A percentile compares a stretch with the other conserved stretches of the same genome.
Conservation (phyloP, 2,888 invertebrate species). For the Drosophila quasianomalipes region DNA sequence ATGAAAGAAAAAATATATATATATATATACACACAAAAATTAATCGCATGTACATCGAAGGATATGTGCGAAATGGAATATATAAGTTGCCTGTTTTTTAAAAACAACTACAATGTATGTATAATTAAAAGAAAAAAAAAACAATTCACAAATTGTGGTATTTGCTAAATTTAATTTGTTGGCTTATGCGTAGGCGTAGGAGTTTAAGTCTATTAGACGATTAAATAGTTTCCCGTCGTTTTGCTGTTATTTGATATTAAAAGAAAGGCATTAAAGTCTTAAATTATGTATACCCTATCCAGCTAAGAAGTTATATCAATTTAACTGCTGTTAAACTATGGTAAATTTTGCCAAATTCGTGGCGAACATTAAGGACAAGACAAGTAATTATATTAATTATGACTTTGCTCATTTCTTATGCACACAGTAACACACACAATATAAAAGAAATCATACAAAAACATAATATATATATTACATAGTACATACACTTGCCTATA, state of each 20-base stretch:
- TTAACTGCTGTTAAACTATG: conserved; percentile 43
- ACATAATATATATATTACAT: conserved; percentile 36
- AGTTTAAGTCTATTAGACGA: conserved; percentile 43
- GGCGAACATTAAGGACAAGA: conserved; percentile 27
- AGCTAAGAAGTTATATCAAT: conserved; percentile 23
- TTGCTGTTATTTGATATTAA: conserved; percentile 74
- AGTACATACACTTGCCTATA: conserved; percentile 60
- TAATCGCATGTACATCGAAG: conserved; percentile 66
- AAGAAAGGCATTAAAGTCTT: conserved; percentile 56
- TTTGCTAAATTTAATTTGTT: conserved; percentile 58
- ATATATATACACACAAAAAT: background rate
- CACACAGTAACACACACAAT: conserved; percentile 30
- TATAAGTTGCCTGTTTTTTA: conserved; percentile 80
- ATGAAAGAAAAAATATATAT: conserved; percentile 13
- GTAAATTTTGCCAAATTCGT: conserved; percentile 28
- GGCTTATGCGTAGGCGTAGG: conserved; percentile 62
- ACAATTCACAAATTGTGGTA: conserved; percentile 53
- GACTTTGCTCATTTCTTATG: conserved; percentile 73
- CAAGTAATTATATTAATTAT: conserved; percentile 76
- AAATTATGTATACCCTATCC: conserved; percentile 42
- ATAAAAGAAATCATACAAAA: conserved; percentile 11
- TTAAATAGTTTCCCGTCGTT: conserved; percentile 61
- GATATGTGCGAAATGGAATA: conserved; percentile 55
- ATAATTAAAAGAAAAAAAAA: conserved; percentile 34
- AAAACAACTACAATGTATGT: conserved; percentile 54